Evolutionary conservation across 2,113 vertebrate species (phyloP).

Genomic region (Syrrhaptes paradoxus): DNA sequence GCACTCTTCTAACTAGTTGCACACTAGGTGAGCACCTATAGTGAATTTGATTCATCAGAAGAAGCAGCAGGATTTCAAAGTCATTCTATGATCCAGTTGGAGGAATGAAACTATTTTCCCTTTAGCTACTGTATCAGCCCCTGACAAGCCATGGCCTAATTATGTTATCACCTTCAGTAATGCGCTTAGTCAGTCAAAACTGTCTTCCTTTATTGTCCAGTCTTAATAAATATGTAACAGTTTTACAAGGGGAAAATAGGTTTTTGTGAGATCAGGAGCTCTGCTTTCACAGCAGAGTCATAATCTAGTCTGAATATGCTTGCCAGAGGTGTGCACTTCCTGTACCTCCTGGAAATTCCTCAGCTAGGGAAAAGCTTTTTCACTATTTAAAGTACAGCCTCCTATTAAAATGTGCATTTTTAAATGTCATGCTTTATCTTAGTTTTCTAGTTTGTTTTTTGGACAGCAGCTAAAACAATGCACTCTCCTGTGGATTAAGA

Average conservation of each 20-base stretch:
- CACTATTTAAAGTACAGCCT: not conserved
- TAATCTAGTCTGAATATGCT: not conserved
- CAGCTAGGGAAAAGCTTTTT: not conserved
- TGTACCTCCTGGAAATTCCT: not conserved
- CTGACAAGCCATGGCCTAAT: not conserved
- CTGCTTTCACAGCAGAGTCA: not conserved
- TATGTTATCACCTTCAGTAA: not conserved
- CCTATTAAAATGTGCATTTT: not conserved
- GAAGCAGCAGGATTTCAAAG: not conserved
- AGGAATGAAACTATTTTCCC: not conserved
- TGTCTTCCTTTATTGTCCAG: not conserved
- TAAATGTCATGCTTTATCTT: not conserved
- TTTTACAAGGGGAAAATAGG: not conserved
- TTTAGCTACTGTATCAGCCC: not conserved
- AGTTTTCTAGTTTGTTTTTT: not conserved
- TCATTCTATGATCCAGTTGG: not conserved
- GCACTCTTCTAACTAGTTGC: not conserved
- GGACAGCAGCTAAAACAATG: not conserved
- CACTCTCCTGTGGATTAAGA: not conserved
- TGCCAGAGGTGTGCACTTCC: not conserved
- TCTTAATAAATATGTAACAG: not conserved
- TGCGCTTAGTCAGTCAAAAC: not conserved
- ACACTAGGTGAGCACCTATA: not conserved
- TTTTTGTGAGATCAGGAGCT: not conserved
- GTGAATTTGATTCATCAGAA: not conserved